Conservation (phyloP, 2,797 vertebrate genomes). For the Anabacerthia variegaticeps region DNA sequence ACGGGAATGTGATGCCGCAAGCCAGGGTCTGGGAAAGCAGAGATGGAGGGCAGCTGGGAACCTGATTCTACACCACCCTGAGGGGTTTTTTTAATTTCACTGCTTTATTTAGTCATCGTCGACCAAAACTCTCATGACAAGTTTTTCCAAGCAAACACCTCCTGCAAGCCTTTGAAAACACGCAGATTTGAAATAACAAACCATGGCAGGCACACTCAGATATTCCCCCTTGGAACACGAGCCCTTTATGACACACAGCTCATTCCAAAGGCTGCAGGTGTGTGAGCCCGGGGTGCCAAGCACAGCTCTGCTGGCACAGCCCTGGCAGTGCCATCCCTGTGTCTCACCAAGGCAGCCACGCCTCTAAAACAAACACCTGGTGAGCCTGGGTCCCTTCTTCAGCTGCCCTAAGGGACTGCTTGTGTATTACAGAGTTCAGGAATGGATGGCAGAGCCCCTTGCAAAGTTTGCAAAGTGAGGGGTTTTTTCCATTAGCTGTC, state of each 20-base stretch:
- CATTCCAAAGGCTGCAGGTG: not conserved
- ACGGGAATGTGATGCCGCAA: not conserved
- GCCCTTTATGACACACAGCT: not conserved
- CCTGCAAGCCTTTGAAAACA: rapidly evolving
- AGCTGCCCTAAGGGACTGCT: not conserved
- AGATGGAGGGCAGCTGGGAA: not conserved
- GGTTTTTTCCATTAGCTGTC: not conserved
- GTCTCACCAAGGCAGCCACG: not conserved
- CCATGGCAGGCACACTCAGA: not conserved
- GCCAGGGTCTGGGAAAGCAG: not conserved
- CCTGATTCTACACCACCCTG: not conserved
- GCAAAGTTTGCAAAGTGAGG: not conserved
- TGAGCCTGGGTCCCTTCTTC: not conserved
- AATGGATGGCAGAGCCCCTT: rapidly evolving
- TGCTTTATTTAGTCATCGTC: not conserved
- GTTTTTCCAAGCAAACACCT: not conserved
- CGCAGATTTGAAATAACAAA: not conserved
- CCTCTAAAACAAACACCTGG: not conserved
- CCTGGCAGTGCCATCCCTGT: not conserved
- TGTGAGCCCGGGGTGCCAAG: rapidly evolving
- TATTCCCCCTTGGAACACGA: not conserved
- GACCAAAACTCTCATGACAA: not conserved
- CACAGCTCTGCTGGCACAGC: rapidly evolving
- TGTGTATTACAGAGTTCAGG: not conserved
- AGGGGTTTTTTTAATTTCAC: not conserved